Evolutionary conservation across 1,140 invertebrate genomes (phyloP), one percentile per base, ranked within the genome.

Genomic region (Marisa cornuarietis): DNA sequence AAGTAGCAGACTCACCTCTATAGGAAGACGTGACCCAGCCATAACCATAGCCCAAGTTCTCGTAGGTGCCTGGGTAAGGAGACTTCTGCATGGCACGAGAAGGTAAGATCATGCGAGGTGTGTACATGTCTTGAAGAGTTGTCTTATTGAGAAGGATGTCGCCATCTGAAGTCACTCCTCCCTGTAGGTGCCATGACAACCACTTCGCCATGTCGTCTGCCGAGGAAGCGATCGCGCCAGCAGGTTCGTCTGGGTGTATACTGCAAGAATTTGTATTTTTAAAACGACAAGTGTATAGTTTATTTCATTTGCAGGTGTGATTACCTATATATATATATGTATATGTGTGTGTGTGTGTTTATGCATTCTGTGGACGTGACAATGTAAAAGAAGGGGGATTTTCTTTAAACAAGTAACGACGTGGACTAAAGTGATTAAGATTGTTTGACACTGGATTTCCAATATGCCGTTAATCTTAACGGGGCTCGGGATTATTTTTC

Each of bases 221-320:
- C 20, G 79, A 80, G 4, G 85, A 84, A 8, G 79, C 73, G 11
- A 84, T 81, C 42, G 73, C 77, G 7, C 82, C 83, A 22, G 85
- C 83, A 18, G 83, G 79, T 65, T 84, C 83, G 22, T 78, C 20
- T 18, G 82, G 83, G 58, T 49, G 26, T 13, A 84, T 77, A n/a
- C 84, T 85, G 72, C 20, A 74, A 54, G 22, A 63, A 76, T 16
- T 24, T 42, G 51, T n/a, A 22, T 13, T 0, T 6, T 11, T 22
- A 16, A 18, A 18, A 58, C 42, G 11, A 18, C 20, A 18, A 71
- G 52, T 54, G 14, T 14, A 14, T 14, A 9, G 52, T 54, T 54
- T 18, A 20, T 20, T 26, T 31, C 16, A 71, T 26, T 71, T 18
- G 31, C 31, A 42, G 22, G 42, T 42, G 10, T 65, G 24, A 22